Percentiles rank a stretch among this genome's conserved stretches.
phyloP scores from a whole-genome alignment of 2,113 vertebrate genomes.

The Daphoenositta chrysoptera region DNA sequence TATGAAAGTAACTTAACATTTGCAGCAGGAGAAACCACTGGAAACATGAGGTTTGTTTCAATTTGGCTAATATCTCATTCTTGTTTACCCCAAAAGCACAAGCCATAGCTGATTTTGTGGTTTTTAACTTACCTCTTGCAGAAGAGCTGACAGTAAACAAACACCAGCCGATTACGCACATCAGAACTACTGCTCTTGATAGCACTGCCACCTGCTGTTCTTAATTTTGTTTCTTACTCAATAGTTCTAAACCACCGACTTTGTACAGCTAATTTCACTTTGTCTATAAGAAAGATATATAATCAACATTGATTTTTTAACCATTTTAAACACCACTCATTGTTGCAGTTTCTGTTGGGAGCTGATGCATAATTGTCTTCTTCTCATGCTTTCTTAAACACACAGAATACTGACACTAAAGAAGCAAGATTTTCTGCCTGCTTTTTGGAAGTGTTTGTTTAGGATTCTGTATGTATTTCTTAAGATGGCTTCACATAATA shows the following conservation, averaged over 20 bases:
- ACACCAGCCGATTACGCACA: background rate
- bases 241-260: background rate
- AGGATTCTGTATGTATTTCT: background rate
- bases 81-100: background rate
- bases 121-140: background rate
- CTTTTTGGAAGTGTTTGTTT: background rate
- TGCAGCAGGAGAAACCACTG: background rate
- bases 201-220: conserved; percentile 67
- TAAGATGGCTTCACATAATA: background rate
- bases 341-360: background rate
- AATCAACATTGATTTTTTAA: background rate
- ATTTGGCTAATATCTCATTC: background rate
- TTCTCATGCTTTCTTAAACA: background rate
- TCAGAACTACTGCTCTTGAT: conserved; percentile 14
- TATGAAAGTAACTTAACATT: background rate
- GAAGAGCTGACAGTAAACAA: background rate
- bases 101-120: background rate
- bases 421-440: background rate
- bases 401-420: background rate
- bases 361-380: background rate
- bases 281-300: background rate
- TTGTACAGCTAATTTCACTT: background rate
- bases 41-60: background rate
- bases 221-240: background rate
- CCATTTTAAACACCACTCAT: background rate